phyloP scores from a whole-genome alignment of 1,140 invertebrate species.

The Drosophila leontia region DNA sequence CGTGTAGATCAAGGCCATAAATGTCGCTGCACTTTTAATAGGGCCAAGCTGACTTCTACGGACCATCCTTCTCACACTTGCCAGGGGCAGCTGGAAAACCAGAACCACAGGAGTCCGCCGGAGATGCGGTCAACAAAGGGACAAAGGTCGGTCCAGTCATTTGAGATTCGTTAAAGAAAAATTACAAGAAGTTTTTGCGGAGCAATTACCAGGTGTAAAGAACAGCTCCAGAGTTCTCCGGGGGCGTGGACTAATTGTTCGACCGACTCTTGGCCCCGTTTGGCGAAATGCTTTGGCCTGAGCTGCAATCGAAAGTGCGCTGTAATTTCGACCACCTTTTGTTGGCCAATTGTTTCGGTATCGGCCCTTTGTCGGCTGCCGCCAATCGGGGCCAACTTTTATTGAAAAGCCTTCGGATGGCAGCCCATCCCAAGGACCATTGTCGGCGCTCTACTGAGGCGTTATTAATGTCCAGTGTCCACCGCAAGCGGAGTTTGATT shows the following conservation, averaged over 20 bases:
- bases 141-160: conserved; percentile 67
- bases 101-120: conserved; percentile 31
- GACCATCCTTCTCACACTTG: conserved; percentile 31
- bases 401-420: conserved; percentile 65
- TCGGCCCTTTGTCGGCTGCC: conserved; percentile 68
- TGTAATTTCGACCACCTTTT: conserved; percentile 74
- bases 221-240: conserved; percentile 34
- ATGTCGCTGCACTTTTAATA: conserved; percentile 60
- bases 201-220: conserved; percentile 82
- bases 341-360: conserved; percentile 66
- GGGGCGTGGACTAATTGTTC: conserved; percentile 79
- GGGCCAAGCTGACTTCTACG: conserved; percentile 43
- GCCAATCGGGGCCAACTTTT: conserved; percentile 60
- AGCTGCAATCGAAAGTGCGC: conserved; percentile 39
- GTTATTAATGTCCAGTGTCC: conserved; percentile 69
- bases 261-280: conserved; percentile 52
- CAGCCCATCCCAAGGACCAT: conserved; percentile 37
- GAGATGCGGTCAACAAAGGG: conserved; percentile 53
- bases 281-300: conserved; percentile 55
- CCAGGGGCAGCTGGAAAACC: conserved; percentile 29
- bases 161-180: conserved; percentile 79
- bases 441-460: conserved; percentile 59
- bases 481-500: conserved; percentile 46
- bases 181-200: conserved; percentile 77
- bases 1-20: conserved; percentile 64